Evolutionary conservation across 53 echinoderm and acorn worm species (phyloP).

Genomic region (Holothuria leucospilota): DNA sequence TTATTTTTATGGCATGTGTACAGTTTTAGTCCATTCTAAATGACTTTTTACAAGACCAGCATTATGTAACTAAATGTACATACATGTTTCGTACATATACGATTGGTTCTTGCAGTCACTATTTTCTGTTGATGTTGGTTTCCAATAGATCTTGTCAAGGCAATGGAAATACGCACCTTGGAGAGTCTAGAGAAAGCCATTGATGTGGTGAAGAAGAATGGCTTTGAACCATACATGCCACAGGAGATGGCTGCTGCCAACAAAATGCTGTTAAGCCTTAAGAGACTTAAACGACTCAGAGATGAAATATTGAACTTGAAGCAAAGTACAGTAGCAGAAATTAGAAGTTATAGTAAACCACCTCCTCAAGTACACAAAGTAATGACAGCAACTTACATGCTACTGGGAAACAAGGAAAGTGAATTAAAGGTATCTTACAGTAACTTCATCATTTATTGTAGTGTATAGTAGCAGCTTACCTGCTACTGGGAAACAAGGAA

Average conservation of each 20-base stretch:
- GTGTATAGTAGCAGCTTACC: conserved; percentile 42
- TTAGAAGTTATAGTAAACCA: conserved; percentile 91
- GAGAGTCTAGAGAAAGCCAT: conserved; percentile 91
- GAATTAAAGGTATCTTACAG: conserved; percentile 66
- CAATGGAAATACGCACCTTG: conserved; percentile 87
- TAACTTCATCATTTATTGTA: too few relatives aligned
- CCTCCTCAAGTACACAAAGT: conserved; percentile 88
- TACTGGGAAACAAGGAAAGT: conserved; percentile 95
- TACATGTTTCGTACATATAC: background rate
- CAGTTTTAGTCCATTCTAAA: too few relatives aligned
- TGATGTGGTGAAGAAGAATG: conserved; percentile 92
- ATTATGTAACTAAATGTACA: background rate
- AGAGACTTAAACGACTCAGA: conserved; percentile 85
- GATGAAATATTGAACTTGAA: conserved; percentile 96
- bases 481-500: conserved; percentile 79
- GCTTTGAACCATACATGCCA: conserved; percentile 88
- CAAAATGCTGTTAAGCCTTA: conserved; percentile 90
- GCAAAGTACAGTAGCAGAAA: conserved; percentile 97
- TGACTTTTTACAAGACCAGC: too few relatives aligned
- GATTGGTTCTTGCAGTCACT: background rate
- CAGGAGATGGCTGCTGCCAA: conserved; percentile 94
- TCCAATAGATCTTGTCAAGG: conserved; percentile 69
- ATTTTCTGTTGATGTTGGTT: background rate
- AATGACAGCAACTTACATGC: conserved; percentile 92
- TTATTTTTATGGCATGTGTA: too few relatives aligned